Percentiles rank a stretch among this genome's conserved stretches.
Evolutionary conservation across 2,113 vertebrate genomes (phyloP).

Genomic region (Cephalopterus ornatus): DNA sequence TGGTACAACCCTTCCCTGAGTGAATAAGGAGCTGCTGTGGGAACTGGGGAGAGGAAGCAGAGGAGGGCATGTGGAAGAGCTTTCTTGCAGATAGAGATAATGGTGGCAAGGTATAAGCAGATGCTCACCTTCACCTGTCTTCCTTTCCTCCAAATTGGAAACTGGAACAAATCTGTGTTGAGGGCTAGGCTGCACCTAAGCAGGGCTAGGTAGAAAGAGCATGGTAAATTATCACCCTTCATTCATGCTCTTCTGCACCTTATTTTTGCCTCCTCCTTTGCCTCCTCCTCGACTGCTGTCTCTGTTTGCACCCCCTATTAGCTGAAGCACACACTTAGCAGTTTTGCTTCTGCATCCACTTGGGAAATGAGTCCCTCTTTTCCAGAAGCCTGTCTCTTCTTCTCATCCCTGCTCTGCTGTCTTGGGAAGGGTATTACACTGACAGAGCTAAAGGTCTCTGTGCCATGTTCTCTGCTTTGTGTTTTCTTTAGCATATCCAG

Average conservation of each 20-base stretch:
- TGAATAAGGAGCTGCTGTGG: not conserved
- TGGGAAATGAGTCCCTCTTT: not conserved
- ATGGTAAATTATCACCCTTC: accelerated
- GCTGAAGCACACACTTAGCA: not conserved
- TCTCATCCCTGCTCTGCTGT: not conserved
- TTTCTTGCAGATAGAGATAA: not conserved
- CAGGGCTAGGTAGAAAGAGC: not conserved
- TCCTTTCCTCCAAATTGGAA: not conserved
- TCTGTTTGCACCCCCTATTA: not conserved
- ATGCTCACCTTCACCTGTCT: not conserved
- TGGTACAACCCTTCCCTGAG: not conserved
- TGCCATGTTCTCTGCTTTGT: not conserved
- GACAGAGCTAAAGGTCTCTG: not conserved
- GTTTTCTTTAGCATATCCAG: not conserved
- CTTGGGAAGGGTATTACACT: not conserved
- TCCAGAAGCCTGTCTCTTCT: not conserved
- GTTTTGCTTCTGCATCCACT: not conserved
- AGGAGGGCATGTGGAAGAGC: not conserved
- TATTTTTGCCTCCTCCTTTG: not conserved
- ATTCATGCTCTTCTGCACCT: not conserved
- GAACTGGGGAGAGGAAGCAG: not conserved
- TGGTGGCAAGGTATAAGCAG: not conserved
- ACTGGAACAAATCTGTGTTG: not conserved
- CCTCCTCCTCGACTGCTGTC: not conserved
- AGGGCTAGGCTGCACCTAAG: not conserved